A percentile compares a stretch with the other conserved stretches of the same genome.
Evolutionary conservation across 2,888 invertebrate genomes (phyloP).

Genomic region (Oscheius sp.): DNA sequence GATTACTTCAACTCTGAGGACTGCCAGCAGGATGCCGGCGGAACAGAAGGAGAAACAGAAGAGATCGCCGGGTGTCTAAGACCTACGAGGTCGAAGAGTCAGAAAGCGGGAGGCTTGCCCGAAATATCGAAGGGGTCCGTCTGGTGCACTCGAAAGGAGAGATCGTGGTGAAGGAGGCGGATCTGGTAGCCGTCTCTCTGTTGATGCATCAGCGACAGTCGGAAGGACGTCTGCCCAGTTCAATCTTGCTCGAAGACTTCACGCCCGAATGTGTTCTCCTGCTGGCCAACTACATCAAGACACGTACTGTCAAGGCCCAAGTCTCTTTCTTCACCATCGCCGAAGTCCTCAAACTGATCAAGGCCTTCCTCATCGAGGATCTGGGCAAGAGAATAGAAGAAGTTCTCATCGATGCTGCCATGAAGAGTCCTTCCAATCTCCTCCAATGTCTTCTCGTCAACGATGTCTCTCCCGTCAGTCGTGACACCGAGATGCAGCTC

Average conservation of each 20-base stretch:
- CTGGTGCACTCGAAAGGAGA: constrained; percentile 20
- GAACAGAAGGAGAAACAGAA: too few relatives aligned
- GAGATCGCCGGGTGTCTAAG: too few relatives aligned
- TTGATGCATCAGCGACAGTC: constrained; percentile 25
- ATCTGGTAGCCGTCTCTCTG: constrained; percentile 25
- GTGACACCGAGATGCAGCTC: constrained; percentile 23
- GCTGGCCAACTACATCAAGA: constrained; percentile 24
- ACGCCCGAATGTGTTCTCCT: constrained; percentile 12
- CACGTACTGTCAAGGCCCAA: neutral
- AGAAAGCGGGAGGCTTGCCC: neutral
- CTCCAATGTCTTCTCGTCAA: constrained; percentile 30
- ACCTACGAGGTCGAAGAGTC: neutral
- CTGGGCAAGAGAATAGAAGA: constrained; percentile 28
- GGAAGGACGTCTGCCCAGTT: constrained; percentile 19
- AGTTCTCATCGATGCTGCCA: constrained; percentile 15
- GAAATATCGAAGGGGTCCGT: neutral
- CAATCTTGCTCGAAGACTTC: constrained; percentile 8
- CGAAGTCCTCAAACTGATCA: constrained; percentile 24
- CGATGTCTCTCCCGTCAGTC: constrained; percentile 1
- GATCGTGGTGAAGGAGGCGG: constrained; percentile 14
- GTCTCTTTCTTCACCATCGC: constrained; percentile 33
- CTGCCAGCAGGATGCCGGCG: too few relatives aligned
- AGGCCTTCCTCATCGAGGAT: constrained; percentile 27
- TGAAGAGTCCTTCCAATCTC: constrained; percentile 13
- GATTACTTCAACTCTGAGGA: neutral